Conservation (phyloP, 2,888 invertebrate genomes). For the Clistopyga incitator region DNA sequence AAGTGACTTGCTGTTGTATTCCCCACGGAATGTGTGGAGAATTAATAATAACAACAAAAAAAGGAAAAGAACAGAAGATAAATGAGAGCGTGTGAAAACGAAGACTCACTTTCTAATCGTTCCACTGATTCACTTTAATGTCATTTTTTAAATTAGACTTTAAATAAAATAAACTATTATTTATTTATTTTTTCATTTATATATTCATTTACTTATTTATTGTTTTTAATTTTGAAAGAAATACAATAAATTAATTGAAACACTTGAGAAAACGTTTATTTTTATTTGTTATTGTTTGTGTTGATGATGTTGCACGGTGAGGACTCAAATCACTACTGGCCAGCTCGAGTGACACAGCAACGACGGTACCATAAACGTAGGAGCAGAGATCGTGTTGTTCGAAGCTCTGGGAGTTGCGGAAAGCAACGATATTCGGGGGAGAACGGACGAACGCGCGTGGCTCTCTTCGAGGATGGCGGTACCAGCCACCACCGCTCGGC, state of each 20-base stretch:
- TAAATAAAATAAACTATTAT: neutral
- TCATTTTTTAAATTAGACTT: constrained; percentile 1
- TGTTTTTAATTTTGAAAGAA: neutral
- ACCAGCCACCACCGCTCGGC: constrained; percentile 81
- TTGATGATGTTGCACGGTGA: neutral
- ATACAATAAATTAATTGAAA: neutral
- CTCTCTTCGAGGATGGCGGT: constrained; percentile 81
- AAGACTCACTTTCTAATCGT: constrained; percentile 49
- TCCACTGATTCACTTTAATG: constrained; percentile 28
- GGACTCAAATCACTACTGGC: constrained; percentile 7
- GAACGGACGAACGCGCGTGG: constrained; percentile 75
- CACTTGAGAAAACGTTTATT: neutral
- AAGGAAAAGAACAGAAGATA: too few species aligned
- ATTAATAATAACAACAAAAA: constrained; percentile 7
- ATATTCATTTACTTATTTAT: neutral
- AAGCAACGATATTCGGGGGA: constrained; percentile 69
- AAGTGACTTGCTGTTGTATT: constrained; percentile 3
- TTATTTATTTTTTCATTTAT: neutral
- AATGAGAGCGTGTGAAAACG: constrained; percentile 36
- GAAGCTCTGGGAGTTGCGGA: constrained; percentile 74
- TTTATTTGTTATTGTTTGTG: neutral
- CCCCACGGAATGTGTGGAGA: neutral
- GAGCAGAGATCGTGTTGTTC: constrained; percentile 42
- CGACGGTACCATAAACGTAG: constrained; percentile 15
- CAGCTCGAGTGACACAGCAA: constrained; percentile 13